Evolutionary conservation across 2,113 vertebrate species (phyloP).

Genomic region (Cairina moschata): DNA sequence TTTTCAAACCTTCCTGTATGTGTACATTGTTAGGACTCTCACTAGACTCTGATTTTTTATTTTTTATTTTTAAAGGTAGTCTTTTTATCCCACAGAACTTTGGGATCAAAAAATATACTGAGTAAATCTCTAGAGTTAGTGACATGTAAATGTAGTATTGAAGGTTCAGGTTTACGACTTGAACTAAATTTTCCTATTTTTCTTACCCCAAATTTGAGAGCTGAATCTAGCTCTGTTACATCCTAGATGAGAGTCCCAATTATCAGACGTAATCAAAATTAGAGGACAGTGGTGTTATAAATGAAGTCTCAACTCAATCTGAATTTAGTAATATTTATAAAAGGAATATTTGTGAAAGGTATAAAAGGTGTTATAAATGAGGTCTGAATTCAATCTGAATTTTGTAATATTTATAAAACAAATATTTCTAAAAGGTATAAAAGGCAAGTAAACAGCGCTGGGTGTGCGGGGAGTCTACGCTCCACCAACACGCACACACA

Average conservation of each 20-base stretch:
- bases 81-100: neutral
- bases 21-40: neutral
- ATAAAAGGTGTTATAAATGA: too few species aligned
- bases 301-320: too few species aligned
- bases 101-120: neutral
- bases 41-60: neutral
- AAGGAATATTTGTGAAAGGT: too few species aligned
- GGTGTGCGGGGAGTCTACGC: too few species aligned
- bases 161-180: neutral
- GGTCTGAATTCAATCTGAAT: too few species aligned
- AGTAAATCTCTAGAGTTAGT: neutral
- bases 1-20: rapidly evolving
- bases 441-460: too few species aligned
- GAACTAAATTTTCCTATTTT: neutral
- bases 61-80: neutral
- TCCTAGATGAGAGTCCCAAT: neutral
- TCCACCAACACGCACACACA: too few species aligned
- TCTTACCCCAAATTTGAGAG: neutral
- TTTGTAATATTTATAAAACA: too few species aligned
- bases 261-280: neutral
- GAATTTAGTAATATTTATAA: too few species aligned
- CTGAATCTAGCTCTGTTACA: neutral
- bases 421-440: too few species aligned
- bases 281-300: neutral
- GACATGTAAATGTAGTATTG: neutral